A percentile compares a stretch with the other conserved stretches of the same genome.
Conservation (phyloP, 2,113 vertebrate species). For the Seriola rivoliana region DNA sequence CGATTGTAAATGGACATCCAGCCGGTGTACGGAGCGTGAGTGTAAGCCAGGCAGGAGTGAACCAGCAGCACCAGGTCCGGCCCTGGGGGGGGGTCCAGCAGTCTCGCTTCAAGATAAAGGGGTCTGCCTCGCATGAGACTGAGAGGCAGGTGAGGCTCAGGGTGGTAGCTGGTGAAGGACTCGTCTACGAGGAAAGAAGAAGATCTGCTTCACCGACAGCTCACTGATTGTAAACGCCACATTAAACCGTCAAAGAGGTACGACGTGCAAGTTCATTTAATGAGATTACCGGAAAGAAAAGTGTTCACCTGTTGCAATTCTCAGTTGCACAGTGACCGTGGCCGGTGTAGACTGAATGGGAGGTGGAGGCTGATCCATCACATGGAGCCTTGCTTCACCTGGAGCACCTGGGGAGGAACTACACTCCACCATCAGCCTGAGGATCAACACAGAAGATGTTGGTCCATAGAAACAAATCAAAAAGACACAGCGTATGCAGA, state of each 20-base stretch:
- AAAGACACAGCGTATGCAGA: background rate
- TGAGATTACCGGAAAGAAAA: background rate
- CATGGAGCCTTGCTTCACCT: constrained; percentile 47
- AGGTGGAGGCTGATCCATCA: constrained; percentile 15
- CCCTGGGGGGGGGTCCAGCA: constrained; percentile 54
- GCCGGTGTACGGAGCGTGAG: constrained; percentile 33
- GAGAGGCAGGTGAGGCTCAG: constrained; percentile 71
- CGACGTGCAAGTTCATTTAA: background rate
- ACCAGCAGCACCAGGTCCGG: constrained; percentile 66
- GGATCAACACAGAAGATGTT: background rate
- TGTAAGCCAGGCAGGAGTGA: constrained; percentile 76
- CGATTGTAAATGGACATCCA: constrained; percentile 70
- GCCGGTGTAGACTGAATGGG: constrained; percentile 13
- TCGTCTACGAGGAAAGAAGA: constrained; percentile 46
- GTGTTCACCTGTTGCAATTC: constrained; percentile 66
- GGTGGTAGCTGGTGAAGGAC: constrained; percentile 68
- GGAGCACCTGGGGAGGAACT: constrained; percentile 41
- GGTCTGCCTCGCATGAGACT: constrained; percentile 35
- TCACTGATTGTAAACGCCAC: background rate
- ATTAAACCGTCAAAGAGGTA: background rate
- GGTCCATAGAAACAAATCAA: too few species aligned
- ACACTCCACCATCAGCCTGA: constrained; percentile 67
- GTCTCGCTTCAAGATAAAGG: constrained; percentile 67
- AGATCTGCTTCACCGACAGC: background rate
- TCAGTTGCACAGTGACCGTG: constrained; percentile 50